A percentile compares a stretch with the other conserved stretches of the same genome.
phyloP scores from a whole-genome alignment of 2,113 vertebrate species.

The Malurus cyaneus region DNA sequence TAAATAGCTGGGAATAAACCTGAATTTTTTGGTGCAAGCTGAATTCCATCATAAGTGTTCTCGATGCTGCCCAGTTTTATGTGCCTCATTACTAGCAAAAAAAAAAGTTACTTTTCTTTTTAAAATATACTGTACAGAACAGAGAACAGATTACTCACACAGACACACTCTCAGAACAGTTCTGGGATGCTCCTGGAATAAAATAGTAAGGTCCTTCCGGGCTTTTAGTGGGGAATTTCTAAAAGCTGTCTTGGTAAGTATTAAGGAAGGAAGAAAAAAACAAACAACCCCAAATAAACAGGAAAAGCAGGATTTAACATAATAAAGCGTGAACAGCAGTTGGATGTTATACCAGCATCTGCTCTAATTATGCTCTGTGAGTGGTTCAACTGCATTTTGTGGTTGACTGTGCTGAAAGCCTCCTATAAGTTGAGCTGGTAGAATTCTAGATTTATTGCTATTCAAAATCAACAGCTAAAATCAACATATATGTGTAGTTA shows the following conservation, averaged over 20 bases:
- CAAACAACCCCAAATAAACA: neutral
- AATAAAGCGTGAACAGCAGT: conserved; percentile 31
- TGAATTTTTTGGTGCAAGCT: neutral
- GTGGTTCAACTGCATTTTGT: conserved; percentile 47
- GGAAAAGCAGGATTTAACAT: conserved; percentile 30
- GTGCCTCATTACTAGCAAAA: neutral
- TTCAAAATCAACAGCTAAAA: conserved; percentile 32
- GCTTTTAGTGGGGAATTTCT: neutral
- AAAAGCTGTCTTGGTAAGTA: neutral
- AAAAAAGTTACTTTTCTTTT: neutral
- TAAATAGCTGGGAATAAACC: neutral
- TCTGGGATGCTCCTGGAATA: neutral
- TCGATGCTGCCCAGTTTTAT: neutral
- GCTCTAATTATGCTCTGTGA: conserved; percentile 41
- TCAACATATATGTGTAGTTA: conserved; percentile 49
- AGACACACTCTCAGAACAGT: neutral
- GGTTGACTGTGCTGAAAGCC: conserved; percentile 57
- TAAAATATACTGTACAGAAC: neutral
- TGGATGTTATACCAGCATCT: conserved; percentile 45
- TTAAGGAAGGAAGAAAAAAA: neutral
- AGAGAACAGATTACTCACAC: neutral
- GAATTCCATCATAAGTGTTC: neutral
- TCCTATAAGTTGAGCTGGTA: conserved; percentile 34
- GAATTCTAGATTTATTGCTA: conserved; percentile 52
- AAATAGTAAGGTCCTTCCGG: rapidly evolving